Conservation (phyloP, 2,113 vertebrate species). For the Chloropsis hardwickii region DNA sequence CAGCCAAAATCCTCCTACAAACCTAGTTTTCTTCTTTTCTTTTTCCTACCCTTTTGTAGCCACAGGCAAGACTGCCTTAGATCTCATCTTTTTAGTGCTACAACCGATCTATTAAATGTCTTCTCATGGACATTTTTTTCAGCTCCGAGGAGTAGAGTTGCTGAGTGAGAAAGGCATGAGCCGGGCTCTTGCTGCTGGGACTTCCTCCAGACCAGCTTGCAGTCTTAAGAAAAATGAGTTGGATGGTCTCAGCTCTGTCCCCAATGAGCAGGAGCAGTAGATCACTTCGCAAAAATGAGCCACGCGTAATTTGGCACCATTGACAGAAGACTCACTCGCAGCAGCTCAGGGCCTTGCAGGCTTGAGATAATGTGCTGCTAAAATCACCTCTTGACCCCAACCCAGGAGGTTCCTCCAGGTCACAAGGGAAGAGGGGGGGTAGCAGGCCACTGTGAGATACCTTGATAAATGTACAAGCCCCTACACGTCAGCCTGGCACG, state of each 20-base stretch:
- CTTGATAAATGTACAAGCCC: constrained; percentile 39
- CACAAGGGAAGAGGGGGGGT: constrained; percentile 6
- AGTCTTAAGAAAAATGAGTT: constrained; percentile 67
- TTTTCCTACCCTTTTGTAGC: not conserved
- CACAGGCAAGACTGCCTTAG: not conserved
- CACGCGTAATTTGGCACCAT: constrained; percentile 67
- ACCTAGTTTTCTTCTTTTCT: not conserved
- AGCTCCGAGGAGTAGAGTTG: constrained; percentile 50
- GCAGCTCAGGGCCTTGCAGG: constrained; percentile 35
- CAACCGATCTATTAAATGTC: not conserved
- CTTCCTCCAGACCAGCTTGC: constrained; percentile 49
- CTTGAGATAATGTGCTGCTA: constrained; percentile 55
- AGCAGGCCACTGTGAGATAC: constrained; percentile 10
- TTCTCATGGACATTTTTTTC: constrained; percentile 53
- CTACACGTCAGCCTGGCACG: not conserved
- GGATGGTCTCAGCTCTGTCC: constrained; percentile 51
- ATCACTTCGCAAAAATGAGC: constrained; percentile 68
- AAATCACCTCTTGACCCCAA: constrained; percentile 64
- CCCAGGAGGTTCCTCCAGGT: constrained; percentile 41
- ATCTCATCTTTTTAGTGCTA: not conserved
- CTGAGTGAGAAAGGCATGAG: constrained; percentile 63
- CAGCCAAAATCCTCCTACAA: not conserved
- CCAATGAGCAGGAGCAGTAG: constrained; percentile 61
- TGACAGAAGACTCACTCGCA: constrained; percentile 53
- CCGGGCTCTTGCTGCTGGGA: constrained; percentile 13